phyloP scores from a whole-genome alignment of 2,888 invertebrate genomes.

The Drosophila mettleri region DNA sequence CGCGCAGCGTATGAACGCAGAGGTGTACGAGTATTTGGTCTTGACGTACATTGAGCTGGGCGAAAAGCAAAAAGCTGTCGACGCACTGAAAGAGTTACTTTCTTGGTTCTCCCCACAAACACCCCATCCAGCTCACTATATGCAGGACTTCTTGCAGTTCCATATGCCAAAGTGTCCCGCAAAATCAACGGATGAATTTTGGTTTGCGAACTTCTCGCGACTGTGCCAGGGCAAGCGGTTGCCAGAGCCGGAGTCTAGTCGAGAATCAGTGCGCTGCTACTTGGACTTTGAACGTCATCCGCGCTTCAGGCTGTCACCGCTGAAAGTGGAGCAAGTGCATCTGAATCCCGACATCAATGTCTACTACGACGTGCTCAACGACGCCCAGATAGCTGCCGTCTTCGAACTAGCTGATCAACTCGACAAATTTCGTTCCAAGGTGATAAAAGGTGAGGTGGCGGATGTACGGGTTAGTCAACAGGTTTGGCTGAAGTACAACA shows the following conservation, averaged over 20 bases:
- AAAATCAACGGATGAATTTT: rapidly evolving
- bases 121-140: slow-evolving; percentile 31
- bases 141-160: slow-evolving; percentile 35
- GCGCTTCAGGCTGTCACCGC: slow-evolving; percentile 90
- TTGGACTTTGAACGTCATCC: slow-evolving; percentile 85
- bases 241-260: slow-evolving; percentile 7
- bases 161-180: slow-evolving; percentile 3
- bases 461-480: slow-evolving; percentile 74
- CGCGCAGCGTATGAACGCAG: slow-evolving; percentile 5
- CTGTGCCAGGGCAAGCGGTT: slow-evolving; percentile 65
- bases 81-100: slow-evolving; percentile 45
- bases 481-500: slow-evolving; percentile 57
- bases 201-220: slow-evolving; percentile 43
- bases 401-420: slow-evolving; percentile 14
- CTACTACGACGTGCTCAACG: slow-evolving; percentile 93
- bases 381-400: slow-evolving; percentile 90
- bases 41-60: slow-evolving; percentile 63
- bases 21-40: slow-evolving; percentile 68
- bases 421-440: slow-evolving; percentile 48
- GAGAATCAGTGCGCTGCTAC: slow-evolving; percentile 42
- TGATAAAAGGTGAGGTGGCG: neutral
- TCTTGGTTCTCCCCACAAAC: slow-evolving; percentile 29
- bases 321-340: slow-evolving; percentile 92
- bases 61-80: slow-evolving; percentile 31
- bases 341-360: slow-evolving; percentile 92